phyloP scores from a whole-genome alignment of 2,797 vertebrate species.

The Crocodylus rhombifer region DNA sequence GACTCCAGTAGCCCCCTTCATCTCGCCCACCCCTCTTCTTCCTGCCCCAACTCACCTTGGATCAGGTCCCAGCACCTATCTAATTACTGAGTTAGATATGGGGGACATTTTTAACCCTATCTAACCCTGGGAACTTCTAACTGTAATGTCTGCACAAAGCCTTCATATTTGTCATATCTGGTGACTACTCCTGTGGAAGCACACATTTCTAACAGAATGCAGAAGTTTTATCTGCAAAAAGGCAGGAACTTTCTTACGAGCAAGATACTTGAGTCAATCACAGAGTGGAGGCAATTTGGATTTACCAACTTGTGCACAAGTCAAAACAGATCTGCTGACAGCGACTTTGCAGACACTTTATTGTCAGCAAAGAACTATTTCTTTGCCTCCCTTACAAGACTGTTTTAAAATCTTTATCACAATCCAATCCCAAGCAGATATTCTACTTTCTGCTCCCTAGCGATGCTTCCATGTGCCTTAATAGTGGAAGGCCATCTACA shows the following conservation, averaged over 20 bases:
- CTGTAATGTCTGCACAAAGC: background rate
- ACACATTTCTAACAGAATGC: background rate
- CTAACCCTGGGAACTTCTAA: too few relatives aligned
- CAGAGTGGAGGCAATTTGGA: background rate
- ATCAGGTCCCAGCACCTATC: background rate
- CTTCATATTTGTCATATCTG: background rate
- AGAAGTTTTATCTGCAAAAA: background rate
- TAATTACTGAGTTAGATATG: too few relatives aligned
- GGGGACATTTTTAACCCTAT: too few relatives aligned
- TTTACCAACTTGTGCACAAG: background rate
- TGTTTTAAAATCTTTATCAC: too few relatives aligned
- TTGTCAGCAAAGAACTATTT: background rate
- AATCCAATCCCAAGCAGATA: background rate
- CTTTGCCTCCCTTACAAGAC: background rate
- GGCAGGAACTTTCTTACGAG: background rate
- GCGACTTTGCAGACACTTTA: background rate
- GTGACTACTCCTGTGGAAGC: background rate
- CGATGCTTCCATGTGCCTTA: background rate
- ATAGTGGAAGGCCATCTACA: background rate
- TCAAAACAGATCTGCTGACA: background rate
- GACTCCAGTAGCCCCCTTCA: too few relatives aligned
- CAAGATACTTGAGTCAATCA: background rate
- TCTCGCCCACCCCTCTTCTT: too few relatives aligned
- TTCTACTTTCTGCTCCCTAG: background rate
- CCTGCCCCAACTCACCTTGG: background rate